phyloP scores from a whole-genome alignment of 2,113 vertebrate genomes.

The Chionomys nivalis region DNA sequence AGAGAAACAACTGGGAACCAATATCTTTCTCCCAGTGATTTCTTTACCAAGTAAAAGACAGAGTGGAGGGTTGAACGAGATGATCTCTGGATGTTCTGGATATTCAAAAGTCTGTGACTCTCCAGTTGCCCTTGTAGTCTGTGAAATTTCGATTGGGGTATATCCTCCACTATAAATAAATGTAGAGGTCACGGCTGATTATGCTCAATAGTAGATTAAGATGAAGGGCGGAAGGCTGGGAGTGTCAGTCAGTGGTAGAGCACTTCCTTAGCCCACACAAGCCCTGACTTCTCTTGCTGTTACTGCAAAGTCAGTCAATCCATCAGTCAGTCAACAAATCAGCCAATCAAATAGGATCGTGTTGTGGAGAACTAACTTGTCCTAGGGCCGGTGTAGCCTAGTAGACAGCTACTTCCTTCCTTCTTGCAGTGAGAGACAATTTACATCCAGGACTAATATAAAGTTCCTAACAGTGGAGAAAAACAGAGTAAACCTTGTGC shows the following conservation, averaged over 20 bases:
- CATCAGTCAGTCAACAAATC: not conserved
- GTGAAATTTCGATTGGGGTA: not conserved
- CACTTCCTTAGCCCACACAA: not conserved
- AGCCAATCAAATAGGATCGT: not conserved
- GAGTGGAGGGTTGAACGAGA: not conserved
- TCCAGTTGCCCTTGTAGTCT: not conserved
- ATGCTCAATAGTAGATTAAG: not conserved
- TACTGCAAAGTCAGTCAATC: not conserved
- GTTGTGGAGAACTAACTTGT: not conserved
- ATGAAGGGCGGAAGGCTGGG: not conserved
- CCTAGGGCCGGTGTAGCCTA: not conserved
- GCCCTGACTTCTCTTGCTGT: not conserved
- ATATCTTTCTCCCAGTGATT: not conserved
- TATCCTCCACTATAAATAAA: not conserved
- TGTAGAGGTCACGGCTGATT: not conserved
- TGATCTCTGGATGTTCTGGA: not conserved
- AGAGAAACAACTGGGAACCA: not conserved
- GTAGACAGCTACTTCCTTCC: not conserved
- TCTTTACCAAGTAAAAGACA: not conserved
- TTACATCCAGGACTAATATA: not conserved
- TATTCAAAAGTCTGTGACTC: not conserved
- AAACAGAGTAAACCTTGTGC: not conserved
- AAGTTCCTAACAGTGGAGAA: not conserved
- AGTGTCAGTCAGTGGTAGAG: not conserved
- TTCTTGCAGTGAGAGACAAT: not conserved